phyloP scores from a whole-genome alignment of 2,888 invertebrate genomes.

The Phanerotoma sp. region DNA sequence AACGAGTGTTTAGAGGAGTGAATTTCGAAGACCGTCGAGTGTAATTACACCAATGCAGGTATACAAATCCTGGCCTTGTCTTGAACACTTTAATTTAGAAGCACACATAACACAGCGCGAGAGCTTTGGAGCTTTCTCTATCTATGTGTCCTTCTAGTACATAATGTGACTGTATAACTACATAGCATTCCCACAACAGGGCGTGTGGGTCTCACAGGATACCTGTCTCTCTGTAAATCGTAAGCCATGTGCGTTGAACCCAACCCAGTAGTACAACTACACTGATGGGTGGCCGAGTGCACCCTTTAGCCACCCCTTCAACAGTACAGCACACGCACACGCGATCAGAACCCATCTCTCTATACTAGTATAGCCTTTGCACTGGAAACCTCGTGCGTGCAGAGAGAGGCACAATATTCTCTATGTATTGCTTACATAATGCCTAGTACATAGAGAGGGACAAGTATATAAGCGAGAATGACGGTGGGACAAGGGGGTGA shows the following conservation, averaged over 20 bases:
- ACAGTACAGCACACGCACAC: constrained; percentile 31
- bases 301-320: constrained; percentile 16
- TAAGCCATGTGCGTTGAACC: constrained; percentile 38
- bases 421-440: constrained; percentile 35
- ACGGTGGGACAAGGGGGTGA: constrained; percentile 33
- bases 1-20: background rate
- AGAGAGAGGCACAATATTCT: constrained; percentile 44
- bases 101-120: background rate
- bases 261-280: constrained; percentile 31
- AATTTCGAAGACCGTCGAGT: background rate
- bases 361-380: constrained; percentile 34
- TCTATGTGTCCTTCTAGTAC: constrained; percentile 13
- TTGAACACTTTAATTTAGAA: constrained; percentile 11
- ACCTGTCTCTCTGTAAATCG: constrained; percentile 47
- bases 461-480: constrained; percentile 24
- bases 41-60: constrained; percentile 13
- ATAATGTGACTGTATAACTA: constrained; percentile 25
- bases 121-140: background rate
- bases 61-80: constrained; percentile 4
- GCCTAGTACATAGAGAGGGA: constrained; percentile 18
- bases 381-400: constrained; percentile 26
- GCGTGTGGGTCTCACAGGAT: constrained; percentile 39
- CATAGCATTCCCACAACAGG: constrained; percentile 13
- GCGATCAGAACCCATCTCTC: constrained; percentile 37
- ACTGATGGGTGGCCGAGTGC: constrained; percentile 15